phyloP scores from a whole-genome alignment of 2,113 vertebrate genomes.

The Channa maculata region DNA sequence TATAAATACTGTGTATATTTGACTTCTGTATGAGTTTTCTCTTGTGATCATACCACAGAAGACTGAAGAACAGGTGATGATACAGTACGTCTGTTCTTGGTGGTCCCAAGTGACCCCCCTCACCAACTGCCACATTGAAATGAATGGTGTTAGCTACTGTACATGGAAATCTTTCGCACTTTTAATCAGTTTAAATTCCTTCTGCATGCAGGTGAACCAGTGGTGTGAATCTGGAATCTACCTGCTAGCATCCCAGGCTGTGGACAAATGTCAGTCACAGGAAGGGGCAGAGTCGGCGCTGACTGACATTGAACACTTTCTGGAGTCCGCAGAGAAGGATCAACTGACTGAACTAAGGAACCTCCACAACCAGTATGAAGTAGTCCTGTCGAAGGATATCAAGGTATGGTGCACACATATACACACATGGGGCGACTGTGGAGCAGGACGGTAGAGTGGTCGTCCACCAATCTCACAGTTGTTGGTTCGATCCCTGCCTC shows the following conservation, averaged over 20 bases:
- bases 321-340: conserved; percentile 86
- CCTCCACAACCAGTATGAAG: conserved; percentile 91
- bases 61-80: too few species aligned
- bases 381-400: conserved; percentile 87
- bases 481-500: too few species aligned
- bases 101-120: too few species aligned
- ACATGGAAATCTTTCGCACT: not conserved
- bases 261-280: conserved; percentile 96
- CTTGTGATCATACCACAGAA: too few species aligned
- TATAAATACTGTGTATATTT: too few species aligned
- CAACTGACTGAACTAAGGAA: conserved; percentile 88
- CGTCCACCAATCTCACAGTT: too few species aligned
- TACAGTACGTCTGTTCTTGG: too few species aligned
- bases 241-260: conserved; percentile 94
- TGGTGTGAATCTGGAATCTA: conserved; percentile 96
- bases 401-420: conserved; percentile 82
- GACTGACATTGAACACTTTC: conserved; percentile 89
- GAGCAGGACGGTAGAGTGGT: too few species aligned
- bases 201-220: conserved; percentile 86
- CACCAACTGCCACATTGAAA: not conserved
- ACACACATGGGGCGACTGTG: not conserved
- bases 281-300: conserved; percentile 93
- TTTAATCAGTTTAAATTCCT: not conserved
- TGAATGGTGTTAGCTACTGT: too few species aligned
- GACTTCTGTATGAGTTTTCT: too few species aligned